Base-by-base conservation (phyloP, 2,888 invertebrate genomes). In the Geotrupes spiniger region DNA sequence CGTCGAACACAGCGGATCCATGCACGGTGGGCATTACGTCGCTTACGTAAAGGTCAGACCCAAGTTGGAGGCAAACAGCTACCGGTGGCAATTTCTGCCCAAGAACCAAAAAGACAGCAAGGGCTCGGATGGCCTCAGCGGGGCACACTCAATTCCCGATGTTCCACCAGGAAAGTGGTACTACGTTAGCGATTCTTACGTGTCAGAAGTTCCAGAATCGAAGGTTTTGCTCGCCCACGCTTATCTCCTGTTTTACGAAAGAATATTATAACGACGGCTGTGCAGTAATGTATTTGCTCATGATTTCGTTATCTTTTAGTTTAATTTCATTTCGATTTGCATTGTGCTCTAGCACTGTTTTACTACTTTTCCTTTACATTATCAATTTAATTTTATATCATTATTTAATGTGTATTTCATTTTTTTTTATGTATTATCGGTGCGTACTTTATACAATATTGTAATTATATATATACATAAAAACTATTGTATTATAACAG, bases 211-310 rank as follows among this genome's bases (percentile, higher is more conserved):
- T 15, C 78, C 81, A 46, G 90, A 93, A 71, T 82, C 84, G 2
- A 79, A 82, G 56, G 96, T 96, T 49, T 77, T 94, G 36, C 78
- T 81, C 59, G 87, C 88, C 50, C 92, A 97, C 74, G 97, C 98
- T 10, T 98, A 98, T 74, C 79, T 98, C 42, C 80, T 98, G 28
- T 99, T 98, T 76, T 98, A 98, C 73, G 96, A 97, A 74, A 82
- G 96, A 72, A 87, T 96, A 71, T 77, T 87, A 72, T 92, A 85
- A 76, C 46, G 37, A 28, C 14, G 8, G 33, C 21, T 38, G 11
- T 16, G 15, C 17, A 11, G 2, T 29, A n/a, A n/a, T n/a, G n/a
- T n/a, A n/a, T n/a, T n/a, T n/a, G n/a, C n/a, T n/a, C n/a, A n/a
- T n/a, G 16, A 11, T 31, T 42, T 28, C 27, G 28, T 21, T 51